Conservation (phyloP, 2,113 vertebrate genomes). For the Pelusios castaneus region DNA sequence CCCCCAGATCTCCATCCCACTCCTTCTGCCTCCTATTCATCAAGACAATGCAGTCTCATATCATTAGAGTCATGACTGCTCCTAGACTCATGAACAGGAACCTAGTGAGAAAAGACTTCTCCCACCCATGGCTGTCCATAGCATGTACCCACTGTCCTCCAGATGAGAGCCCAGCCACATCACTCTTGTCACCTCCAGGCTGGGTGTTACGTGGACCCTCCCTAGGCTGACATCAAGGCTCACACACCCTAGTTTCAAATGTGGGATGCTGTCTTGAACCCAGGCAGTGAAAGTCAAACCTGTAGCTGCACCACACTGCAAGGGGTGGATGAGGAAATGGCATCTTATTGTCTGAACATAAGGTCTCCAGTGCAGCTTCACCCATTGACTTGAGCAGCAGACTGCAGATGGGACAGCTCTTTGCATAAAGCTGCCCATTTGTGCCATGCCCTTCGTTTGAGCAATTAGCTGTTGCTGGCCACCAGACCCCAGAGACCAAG, state of each 20-base stretch:
- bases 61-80: background rate
- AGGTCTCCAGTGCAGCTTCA: background rate
- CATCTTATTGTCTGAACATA: background rate
- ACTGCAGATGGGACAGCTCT: background rate
- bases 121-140: background rate
- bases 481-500: background rate
- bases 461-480: background rate
- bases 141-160: background rate
- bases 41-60: background rate
- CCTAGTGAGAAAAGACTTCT: background rate
- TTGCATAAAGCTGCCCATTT: background rate
- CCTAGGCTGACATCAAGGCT: accelerated
- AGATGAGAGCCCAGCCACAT: background rate
- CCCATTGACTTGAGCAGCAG: too few relatives aligned
- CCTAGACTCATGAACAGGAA: background rate
- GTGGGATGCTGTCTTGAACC: background rate
- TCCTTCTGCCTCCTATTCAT: background rate
- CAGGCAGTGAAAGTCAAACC: background rate
- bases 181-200: too few relatives aligned
- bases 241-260: background rate
- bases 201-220: too few relatives aligned
- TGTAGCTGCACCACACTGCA: background rate
- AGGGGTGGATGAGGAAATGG: background rate
- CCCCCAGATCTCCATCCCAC: background rate
- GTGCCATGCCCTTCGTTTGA: background rate